phyloP scores from a whole-genome alignment of 2,113 vertebrate genomes.

The Mus pahari region DNA sequence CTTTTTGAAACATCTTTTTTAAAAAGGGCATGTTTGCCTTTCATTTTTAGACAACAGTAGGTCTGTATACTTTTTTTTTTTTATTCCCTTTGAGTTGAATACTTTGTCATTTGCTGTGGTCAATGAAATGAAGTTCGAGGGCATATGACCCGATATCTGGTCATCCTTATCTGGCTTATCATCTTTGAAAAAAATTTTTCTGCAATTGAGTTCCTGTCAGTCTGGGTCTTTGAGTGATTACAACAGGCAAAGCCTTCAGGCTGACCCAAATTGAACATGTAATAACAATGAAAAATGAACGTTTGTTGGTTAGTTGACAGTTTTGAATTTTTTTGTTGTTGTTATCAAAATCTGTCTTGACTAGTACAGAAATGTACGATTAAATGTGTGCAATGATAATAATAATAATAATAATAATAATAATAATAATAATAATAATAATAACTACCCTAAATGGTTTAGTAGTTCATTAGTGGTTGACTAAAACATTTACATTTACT shows the following conservation, averaged over 20 bases:
- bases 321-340: background rate
- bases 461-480: background rate
- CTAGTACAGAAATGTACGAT: background rate
- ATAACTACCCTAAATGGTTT: background rate
- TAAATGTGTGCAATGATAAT: background rate
- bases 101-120: background rate
- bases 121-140: background rate
- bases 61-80: background rate
- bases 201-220: background rate
- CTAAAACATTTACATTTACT: background rate
- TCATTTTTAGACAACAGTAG: background rate
- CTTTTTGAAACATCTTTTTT: too few relatives aligned
- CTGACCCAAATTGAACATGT: slow-evolving; percentile 14
- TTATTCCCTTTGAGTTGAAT: background rate
- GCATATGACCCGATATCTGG: background rate
- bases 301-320: background rate
- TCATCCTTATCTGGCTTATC: background rate
- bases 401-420: too few relatives aligned
- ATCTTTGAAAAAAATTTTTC: background rate
- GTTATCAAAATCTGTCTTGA: background rate
- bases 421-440: too few relatives aligned
- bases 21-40: background rate
- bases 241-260: background rate
- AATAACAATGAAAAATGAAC: slow-evolving; percentile 29
- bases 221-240: background rate